These are phyloP conservation scores for Tarsius wallacei DNA, from an alignment of 2,797 vertebrate species.

Conservation along the genomic window DNA sequence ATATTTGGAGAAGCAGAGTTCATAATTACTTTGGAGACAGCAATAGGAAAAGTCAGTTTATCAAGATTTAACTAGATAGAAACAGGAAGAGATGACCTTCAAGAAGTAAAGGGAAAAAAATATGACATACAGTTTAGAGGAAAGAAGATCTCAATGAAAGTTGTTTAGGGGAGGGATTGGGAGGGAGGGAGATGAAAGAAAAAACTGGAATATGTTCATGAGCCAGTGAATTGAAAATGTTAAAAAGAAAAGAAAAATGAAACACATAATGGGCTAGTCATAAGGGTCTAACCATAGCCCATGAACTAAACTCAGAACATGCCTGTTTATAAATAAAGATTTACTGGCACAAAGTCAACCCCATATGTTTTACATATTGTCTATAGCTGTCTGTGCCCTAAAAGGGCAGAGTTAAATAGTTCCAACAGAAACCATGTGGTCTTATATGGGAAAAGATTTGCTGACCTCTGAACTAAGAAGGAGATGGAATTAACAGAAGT, in stretches of 20 bases:
- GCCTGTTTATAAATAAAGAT: neutral
- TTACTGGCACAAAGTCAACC: neutral
- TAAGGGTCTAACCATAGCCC: neutral
- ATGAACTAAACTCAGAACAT: neutral
- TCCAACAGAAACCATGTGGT: neutral
- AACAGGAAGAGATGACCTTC: neutral
- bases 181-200: neutral
- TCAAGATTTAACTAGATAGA: neutral
- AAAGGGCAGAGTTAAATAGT: neutral
- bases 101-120: neutral
- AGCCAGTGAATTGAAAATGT: conserved; percentile 21
- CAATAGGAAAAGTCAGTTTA: conserved; percentile 1
- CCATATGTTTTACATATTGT: neutral
- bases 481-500: neutral
- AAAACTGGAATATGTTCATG: neutral
- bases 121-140: neutral
- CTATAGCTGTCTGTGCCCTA: neutral
- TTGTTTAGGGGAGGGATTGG: too few relatives aligned
- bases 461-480: neutral
- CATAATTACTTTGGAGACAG: neutral
- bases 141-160: neutral
- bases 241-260: conserved; percentile 5
- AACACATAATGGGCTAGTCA: neutral
- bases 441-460: neutral
- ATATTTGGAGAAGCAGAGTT: conserved; percentile 10